Percentiles rank a stretch among this genome's conserved stretches.
Conservation (phyloP, 2,797 vertebrate genomes). For the Trematomus bernacchii region DNA sequence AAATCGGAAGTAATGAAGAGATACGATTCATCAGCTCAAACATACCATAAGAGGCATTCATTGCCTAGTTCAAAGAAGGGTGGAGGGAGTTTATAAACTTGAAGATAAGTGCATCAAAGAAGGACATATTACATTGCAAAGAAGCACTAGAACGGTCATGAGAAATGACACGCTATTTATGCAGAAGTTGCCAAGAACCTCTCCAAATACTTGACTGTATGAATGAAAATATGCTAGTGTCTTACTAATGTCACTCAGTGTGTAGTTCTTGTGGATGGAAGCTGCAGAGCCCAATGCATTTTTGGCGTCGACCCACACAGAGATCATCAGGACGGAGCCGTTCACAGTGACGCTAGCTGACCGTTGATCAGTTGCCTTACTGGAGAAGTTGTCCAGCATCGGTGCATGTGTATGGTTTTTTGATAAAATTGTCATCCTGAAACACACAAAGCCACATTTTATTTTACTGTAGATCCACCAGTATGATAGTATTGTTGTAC, state of each 20-base stretch:
- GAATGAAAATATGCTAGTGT: not conserved
- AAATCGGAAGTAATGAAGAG: not conserved
- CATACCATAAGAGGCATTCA: not conserved
- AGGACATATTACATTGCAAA: not conserved
- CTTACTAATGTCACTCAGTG: constrained; percentile 86
- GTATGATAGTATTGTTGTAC: not conserved
- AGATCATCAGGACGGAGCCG: constrained; percentile 74
- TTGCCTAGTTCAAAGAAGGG: not conserved
- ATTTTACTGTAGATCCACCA: not conserved
- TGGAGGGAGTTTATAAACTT: not conserved
- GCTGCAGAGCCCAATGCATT: constrained; percentile 84
- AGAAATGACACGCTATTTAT: not conserved
- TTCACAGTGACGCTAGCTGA: constrained; percentile 66
- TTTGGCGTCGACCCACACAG: constrained; percentile 72
- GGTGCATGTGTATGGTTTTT: constrained; percentile 11
- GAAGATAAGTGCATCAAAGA: constrained; percentile 1
- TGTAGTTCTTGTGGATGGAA: constrained; percentile 77
- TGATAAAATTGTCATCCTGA: constrained; percentile 58
- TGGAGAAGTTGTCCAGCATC: not conserved
- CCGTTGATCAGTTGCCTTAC: constrained; percentile 3
- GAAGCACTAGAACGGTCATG: not conserved
- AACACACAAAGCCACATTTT: constrained; percentile 44
- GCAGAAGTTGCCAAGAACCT: not conserved
- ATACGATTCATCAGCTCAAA: not conserved
- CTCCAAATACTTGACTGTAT: not conserved